Conservation (phyloP, 2,888 invertebrate genomes). For the Camptogramma bilineatum region DNA sequence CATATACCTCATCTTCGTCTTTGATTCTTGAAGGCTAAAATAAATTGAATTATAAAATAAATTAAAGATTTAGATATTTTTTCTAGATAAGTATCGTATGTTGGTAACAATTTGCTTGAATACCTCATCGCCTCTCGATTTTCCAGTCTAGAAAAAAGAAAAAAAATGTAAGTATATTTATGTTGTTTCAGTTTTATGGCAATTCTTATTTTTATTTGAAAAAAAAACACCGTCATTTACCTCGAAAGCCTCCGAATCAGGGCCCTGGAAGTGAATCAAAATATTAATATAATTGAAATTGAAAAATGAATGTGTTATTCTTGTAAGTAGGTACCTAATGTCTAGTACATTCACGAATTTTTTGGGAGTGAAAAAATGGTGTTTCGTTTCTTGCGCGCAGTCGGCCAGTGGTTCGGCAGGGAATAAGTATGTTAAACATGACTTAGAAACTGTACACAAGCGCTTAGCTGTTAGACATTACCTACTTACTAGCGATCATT, state of each 20-base stretch:
- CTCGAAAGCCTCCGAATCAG: conserved; percentile 76
- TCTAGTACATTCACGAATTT: no score
- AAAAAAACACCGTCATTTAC: conserved; percentile 48
- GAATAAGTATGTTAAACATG: no score
- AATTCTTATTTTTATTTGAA: neutral
- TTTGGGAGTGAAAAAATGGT: no score
- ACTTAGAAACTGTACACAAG: no score
- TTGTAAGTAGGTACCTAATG: no score
- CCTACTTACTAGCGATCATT: no score
- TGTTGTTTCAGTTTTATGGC: neutral
- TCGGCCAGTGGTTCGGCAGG: no score
- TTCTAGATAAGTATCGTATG: neutral
- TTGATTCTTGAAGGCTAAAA: conserved; percentile 53
- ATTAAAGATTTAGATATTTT: neutral
- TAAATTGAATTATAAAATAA: conserved; percentile 22
- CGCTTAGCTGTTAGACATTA: no score
- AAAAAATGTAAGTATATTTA: conserved; percentile 7
- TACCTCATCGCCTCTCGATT: conserved; percentile 72
- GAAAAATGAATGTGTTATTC: neutral
- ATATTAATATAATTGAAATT: conserved; percentile 8
- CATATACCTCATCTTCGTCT: conserved; percentile 47
- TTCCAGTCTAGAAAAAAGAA: conserved; percentile 61
- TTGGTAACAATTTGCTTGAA: neutral
- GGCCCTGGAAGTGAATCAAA: conserved; percentile 60
- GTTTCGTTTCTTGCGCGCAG: no score